Evolutionary conservation across 37 sponge, comb jelly and placozoan genomes (phyloP), one percentile per base, ranked within the genome.

Genomic region (Agelas oroides): DNA sequence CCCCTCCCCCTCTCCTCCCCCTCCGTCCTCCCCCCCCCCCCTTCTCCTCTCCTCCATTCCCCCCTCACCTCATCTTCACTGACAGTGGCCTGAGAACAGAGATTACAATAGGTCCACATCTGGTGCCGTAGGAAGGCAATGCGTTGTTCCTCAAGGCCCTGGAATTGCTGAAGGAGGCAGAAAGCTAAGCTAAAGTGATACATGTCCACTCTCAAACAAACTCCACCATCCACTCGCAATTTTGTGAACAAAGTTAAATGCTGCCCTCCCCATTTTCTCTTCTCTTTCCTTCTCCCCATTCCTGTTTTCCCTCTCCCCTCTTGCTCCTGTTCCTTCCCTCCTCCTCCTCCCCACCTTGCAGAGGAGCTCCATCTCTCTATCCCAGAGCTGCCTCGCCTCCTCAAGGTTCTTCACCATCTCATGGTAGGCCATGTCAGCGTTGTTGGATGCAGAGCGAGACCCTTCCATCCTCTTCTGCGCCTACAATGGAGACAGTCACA

Each of bases 301-400:
- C n/a, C n/a, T n/a, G n/a, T n/a, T n/a, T n/a, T n/a, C n/a, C n/a
- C n/a, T n/a, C n/a, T n/a, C n/a, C n/a, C n/a, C n/a, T n/a, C n/a
- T n/a, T n/a, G n/a, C n/a, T n/a, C n/a, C n/a, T n/a, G n/a, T n/a
- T n/a, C n/a, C n/a, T n/a, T n/a, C n/a, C n/a, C n/a, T n/a, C n/a
- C n/a, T n/a, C n/a, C n/a, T n/a, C n/a, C n/a, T n/a, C n/a, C n/a
- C 46, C 38, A 94, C 94, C 61, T 84, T 69, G 67, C 97, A 96
- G 17, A 92, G 65, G 0, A 87, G 65, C 70, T 93, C 94, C 94
- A 93, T 93, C 78, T 96, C 97, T 38, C 94, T 84, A 79, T 96
- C 97, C 97, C 97, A 96, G 31, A 82, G 73, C 32, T 62, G 62
- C 12, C 97, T 39, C 2, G 92, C 86, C 58, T 96, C 97, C 59